phyloP scores from a whole-genome alignment of 2,888 invertebrate species.

The Heterodera filipjevi region DNA sequence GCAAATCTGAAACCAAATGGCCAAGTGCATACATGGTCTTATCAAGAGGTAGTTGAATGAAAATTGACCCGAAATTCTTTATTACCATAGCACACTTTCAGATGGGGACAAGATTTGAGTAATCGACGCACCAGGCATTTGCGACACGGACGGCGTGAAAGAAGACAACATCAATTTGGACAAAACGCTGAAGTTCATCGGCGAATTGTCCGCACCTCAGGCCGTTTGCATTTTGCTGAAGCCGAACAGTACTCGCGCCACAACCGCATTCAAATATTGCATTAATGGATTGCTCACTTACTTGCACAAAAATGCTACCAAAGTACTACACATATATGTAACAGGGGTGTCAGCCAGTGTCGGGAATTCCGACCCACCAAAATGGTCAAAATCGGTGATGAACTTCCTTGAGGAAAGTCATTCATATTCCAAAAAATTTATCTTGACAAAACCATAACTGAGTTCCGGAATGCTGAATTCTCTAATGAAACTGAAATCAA shows the following conservation, averaged over 20 bases:
- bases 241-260: conserved; percentile 43
- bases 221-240: conserved; percentile 33
- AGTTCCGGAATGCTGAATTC: too few species aligned
- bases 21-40: conserved; percentile 16
- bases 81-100: neutral
- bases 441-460: too few species aligned
- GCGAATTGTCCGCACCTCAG: neutral
- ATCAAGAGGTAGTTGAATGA: neutral
- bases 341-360: too few species aligned
- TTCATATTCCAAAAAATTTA: too few species aligned
- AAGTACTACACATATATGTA: neutral
- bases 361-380: too few species aligned
- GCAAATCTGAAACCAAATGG: conserved; percentile 17
- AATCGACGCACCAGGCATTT: conserved; percentile 22
- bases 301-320: conserved; percentile 45
- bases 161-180: neutral
- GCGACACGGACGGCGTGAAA: conserved; percentile 10
- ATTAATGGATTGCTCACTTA: conserved; percentile 49
- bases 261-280: conserved; percentile 48
- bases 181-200: conserved; percentile 3
- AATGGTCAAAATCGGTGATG: too few species aligned
- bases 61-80: too few species aligned
- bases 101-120: neutral
- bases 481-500: too few species aligned
- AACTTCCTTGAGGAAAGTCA: too few species aligned